These are phyloP conservation scores for Cryptus viduatorius DNA, from an alignment of 2,888 invertebrate species.

Conservation along the genomic window DNA sequence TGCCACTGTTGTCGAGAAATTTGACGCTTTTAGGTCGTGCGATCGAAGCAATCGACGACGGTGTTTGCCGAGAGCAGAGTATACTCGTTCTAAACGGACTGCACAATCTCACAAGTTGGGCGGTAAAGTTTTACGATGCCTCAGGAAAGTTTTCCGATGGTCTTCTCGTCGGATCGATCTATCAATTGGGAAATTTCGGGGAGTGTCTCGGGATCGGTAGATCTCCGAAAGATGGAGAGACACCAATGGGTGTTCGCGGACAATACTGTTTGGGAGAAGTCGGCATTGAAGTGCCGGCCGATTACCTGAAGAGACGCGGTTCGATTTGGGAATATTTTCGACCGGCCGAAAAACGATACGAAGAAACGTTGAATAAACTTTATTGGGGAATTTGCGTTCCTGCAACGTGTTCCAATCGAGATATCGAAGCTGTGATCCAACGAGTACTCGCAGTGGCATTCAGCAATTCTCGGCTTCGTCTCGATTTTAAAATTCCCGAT, in stretches of 20 bases:
- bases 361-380: conserved; percentile 79
- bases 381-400: conserved; percentile 88
- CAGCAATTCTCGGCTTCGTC: conserved; percentile 72
- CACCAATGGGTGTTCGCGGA: conserved; percentile 72
- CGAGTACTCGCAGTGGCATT: conserved; percentile 75
- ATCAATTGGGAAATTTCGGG: conserved; percentile 91
- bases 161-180: conserved; percentile 89
- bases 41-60: conserved; percentile 72
- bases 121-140: conserved; percentile 88
- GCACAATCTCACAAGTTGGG: conserved; percentile 76
- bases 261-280: conserved; percentile 79
- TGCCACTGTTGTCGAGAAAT: conserved; percentile 73
- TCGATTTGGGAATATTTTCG: conserved; percentile 77
- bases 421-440: conserved; percentile 77
- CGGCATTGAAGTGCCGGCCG: conserved; percentile 73
- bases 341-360: conserved; percentile 70
- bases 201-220: conserved; percentile 86
- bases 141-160: conserved; percentile 90
- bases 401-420: conserved; percentile 83
- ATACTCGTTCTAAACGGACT: conserved; percentile 71
- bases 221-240: conserved; percentile 29
- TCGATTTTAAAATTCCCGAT: conserved; percentile 72
- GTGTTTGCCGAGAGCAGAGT: conserved; percentile 74
- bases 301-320: conserved; percentile 61
- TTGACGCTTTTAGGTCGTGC: conserved; percentile 71